These are phyloP conservation scores for Neomorphus geoffroyi DNA, from an alignment of 2,797 vertebrate genomes.

Conservation along the genomic window DNA sequence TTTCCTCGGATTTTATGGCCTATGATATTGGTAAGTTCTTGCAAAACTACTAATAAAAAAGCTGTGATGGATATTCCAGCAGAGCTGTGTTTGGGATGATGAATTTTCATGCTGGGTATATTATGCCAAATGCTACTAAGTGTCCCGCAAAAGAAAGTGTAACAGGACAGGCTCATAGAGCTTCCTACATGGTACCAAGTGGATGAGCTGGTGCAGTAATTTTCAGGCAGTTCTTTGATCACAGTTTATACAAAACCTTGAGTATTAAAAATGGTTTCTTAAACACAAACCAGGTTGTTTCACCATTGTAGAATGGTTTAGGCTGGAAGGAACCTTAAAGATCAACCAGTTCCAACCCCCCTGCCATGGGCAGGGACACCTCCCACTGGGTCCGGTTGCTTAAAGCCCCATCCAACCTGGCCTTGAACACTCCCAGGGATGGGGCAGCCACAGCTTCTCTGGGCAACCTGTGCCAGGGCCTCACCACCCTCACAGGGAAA, in stretches of 20 bases:
- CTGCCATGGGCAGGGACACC: too few relatives aligned
- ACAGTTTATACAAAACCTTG: neutral
- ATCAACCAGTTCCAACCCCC: too few relatives aligned
- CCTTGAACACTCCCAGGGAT: too few relatives aligned
- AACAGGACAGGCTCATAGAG: neutral
- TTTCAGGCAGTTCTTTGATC: neutral
- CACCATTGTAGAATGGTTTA: neutral
- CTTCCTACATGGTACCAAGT: neutral
- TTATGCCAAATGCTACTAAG: neutral
- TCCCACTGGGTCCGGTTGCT: too few relatives aligned
- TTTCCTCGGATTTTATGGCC: slow-evolving; percentile 95
- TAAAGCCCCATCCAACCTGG: too few relatives aligned
- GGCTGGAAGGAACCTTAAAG: too few relatives aligned
- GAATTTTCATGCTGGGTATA: neutral
- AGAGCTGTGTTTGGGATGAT: neutral
- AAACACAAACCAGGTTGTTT: neutral
- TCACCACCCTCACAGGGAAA: too few relatives aligned
- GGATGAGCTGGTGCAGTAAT: neutral
- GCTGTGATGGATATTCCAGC: neutral
- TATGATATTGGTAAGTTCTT: slow-evolving; percentile 90
- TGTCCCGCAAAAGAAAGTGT: neutral
- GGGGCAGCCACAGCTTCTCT: too few relatives aligned
- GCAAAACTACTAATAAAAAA: neutral
- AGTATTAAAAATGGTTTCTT: neutral
- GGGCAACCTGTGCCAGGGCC: too few relatives aligned